phyloP scores from a whole-genome alignment of 2,797 vertebrate genomes.

The Sarcophilus harrisii region DNA sequence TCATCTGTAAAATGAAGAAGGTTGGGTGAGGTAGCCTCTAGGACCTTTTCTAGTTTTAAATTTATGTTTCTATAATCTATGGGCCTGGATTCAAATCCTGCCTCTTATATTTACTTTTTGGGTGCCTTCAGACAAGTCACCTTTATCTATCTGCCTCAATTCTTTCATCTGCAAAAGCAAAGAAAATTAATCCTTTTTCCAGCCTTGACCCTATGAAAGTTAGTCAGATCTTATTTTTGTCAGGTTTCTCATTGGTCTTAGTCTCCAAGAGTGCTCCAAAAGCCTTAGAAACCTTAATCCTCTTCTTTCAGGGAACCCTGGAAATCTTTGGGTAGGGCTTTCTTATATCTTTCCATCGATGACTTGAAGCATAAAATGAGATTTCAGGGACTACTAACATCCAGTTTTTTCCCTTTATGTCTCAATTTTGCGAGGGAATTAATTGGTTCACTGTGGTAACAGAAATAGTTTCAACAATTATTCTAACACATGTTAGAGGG shows the following conservation, averaged over 20 bases:
- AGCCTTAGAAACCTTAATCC: conserved; percentile 72
- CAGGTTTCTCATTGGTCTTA: conserved; percentile 53
- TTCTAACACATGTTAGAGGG: not conserved
- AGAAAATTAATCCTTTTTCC: not conserved
- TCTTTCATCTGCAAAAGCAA: not conserved
- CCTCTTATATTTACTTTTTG: not conserved
- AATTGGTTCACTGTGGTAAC: conserved; percentile 47
- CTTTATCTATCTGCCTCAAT: not conserved
- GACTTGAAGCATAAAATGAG: conserved; percentile 79
- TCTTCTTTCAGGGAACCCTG: conserved; percentile 59
- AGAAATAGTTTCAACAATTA: not conserved
- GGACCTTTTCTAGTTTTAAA: not conserved
- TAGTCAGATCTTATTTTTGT: not conserved
- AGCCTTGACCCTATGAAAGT: not conserved
- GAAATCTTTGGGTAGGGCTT: conserved; percentile 31
- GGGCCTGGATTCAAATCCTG: not conserved
- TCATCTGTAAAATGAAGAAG: not conserved
- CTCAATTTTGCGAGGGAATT: conserved; percentile 68
- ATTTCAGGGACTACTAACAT: conserved; percentile 73
- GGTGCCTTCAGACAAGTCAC: not conserved
- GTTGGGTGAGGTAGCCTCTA: not conserved
- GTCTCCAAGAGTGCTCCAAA: conserved; percentile 30
- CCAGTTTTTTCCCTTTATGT: conserved; percentile 68
- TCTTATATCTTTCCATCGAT: conserved; percentile 75
- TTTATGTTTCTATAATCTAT: not conserved